Evolutionary conservation across 1,140 invertebrate species (phyloP), one percentile per base, ranked within the genome.

Genomic region (Papilio glaucus): DNA sequence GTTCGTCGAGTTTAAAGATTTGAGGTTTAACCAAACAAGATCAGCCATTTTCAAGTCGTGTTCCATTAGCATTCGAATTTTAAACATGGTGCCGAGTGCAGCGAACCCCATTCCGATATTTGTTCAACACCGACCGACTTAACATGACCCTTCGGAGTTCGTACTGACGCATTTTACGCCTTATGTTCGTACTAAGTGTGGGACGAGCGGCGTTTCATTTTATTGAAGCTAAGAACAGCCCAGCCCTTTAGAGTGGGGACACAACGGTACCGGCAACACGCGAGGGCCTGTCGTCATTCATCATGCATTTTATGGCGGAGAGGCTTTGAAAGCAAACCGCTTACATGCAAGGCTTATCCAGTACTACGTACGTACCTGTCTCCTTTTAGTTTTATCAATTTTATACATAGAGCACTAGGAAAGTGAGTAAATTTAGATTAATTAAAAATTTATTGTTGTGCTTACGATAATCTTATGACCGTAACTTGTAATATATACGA

Each of bases 51-150:
- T 88, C 73, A 71, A 85, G 83, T 83, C 72, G 78, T 81, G 76
- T 84, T 84, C 81, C 84, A 88, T 88, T 85, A 83, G 77, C 69
- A 81, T 90, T 86, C 82, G 85, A 88, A 83, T 90, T 83, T 89
- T 84, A 90, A 88, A 91, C 81, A 90, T 89, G 85, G 82, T 87
- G 82, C 80, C 80, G 87, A 87, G 89, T 89, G 87, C 88, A 89
- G 76, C 85, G 88, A 90, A 88, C 86, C 87, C 87, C 79, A 80
- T 82, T 87, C 74, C 81, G 82, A 85, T 83, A 81, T 83, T 83
- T 83, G 83, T 86, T 85, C 41, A 81, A 73, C 76, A 74, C 37
- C 73, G 78, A 70, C 88, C 85, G 88, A 37, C 75, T 68, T 78
- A 75, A 33, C n/a, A 15, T 72, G 90, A 86, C 13, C 85, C 71